A percentile compares a stretch with the other conserved stretches of the same genome.
These are phyloP conservation scores for Heliothis peltigera DNA, from an alignment of 2,888 invertebrate genomes.

Conservation along the genomic window DNA sequence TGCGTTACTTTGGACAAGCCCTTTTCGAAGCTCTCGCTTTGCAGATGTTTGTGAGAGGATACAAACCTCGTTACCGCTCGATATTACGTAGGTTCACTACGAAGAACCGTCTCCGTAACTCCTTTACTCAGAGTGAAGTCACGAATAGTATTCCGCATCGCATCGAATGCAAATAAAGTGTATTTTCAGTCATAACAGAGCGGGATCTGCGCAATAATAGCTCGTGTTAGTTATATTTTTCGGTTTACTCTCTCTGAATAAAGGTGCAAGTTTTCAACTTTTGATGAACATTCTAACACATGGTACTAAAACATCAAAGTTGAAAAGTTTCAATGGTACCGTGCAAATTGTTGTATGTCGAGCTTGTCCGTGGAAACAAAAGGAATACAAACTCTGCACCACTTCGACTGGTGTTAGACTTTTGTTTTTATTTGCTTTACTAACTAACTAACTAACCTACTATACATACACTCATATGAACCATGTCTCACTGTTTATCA, in stretches of 20 bases:
- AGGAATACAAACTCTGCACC: conserved; percentile 40
- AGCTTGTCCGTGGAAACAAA: conserved; percentile 24
- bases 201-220: neutral
- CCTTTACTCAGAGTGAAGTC: conserved; percentile 53
- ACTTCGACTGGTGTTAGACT: conserved; percentile 52
- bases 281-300: conserved; percentile 31
- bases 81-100: conserved; percentile 36
- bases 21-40: conserved; percentile 64
- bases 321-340: conserved; percentile 32
- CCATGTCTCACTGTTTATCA: conserved; percentile 37
- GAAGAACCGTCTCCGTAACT: conserved; percentile 32
- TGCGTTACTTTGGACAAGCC: conserved; percentile 54
- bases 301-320: conserved; percentile 30
- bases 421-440: conserved; percentile 36
- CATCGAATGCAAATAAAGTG: conserved; percentile 20
- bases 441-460: conserved; percentile 12
- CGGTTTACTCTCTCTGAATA: conserved; percentile 46
- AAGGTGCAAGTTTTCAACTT: conserved; percentile 47
- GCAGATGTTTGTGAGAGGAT: conserved; percentile 62
- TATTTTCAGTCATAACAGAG: conserved; percentile 25
- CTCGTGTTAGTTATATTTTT: neutral
- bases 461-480: conserved; percentile 26
- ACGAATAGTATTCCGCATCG: conserved; percentile 23
- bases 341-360: conserved; percentile 26
- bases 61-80: conserved; percentile 58